A percentile compares a stretch with the other conserved stretches of the same genome.
Conservation (phyloP, 1,140 invertebrate genomes). For the Neodiprion lecontei region DNA sequence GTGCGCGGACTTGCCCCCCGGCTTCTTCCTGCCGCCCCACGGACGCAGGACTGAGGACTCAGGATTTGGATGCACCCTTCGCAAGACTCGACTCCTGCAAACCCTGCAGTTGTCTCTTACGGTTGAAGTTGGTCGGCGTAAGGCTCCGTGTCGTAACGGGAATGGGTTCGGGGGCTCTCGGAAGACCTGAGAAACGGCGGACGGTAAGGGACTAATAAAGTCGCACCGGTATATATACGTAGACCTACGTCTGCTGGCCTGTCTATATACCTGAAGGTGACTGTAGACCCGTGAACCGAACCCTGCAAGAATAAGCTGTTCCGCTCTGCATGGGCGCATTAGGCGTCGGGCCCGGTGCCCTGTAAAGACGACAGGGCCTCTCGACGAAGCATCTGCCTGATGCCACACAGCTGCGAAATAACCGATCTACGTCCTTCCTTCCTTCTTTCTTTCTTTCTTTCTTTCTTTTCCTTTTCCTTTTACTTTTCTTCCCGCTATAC, state of each 20-base stretch:
- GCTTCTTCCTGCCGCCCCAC: neutral
- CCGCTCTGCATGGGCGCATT: neutral
- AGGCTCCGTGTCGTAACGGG: neutral
- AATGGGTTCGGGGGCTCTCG: neutral
- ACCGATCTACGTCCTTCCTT: constrained; percentile 41
- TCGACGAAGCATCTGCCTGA: constrained; percentile 52
- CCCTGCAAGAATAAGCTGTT: too few relatives aligned
- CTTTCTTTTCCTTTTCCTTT: constrained; percentile 24
- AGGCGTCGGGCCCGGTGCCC: neutral
- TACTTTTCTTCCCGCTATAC: constrained; percentile 9
- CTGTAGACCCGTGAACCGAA: neutral
- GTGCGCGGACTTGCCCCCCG: neutral
- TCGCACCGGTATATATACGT: too few relatives aligned
- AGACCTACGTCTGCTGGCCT: neutral
- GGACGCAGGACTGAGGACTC: neutral
- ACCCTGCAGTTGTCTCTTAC: constrained; percentile 7
- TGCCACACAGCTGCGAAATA: constrained; percentile 58
- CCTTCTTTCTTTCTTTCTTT: constrained; percentile 23
- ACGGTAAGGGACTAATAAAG: constrained; percentile 37
- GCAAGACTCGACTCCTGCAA: neutral
- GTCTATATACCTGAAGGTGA: neutral
- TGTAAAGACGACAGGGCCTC: constrained; percentile 47
- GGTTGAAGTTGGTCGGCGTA: too few relatives aligned
- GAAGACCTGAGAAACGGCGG: constrained; percentile 18
- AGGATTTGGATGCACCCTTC: neutral